phyloP scores from a whole-genome alignment of 2,888 invertebrate species.

The Trichogramma evanescens region DNA sequence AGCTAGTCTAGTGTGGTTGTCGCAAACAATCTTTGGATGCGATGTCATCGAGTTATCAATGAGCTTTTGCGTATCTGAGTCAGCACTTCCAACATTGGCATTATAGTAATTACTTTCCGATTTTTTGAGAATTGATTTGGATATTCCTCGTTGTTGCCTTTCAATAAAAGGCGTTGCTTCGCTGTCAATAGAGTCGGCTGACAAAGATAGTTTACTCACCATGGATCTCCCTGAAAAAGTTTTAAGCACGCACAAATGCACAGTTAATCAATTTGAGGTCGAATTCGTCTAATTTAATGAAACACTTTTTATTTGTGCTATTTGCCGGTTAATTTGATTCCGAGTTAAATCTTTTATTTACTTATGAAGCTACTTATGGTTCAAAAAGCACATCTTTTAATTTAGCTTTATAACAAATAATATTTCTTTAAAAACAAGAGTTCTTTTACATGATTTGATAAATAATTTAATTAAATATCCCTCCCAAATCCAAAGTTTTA shows the following conservation, averaged over 20 bases:
- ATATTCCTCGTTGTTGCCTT: constrained; percentile 53
- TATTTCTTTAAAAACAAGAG: no score
- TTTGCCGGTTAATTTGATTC: no score
- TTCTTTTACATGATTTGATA: no score
- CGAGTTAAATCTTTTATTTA: no score
- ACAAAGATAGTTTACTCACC: constrained; percentile 62
- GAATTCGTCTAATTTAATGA: no score
- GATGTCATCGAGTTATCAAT: constrained; percentile 54
- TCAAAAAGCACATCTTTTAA: no score
- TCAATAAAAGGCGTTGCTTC: constrained; percentile 58
- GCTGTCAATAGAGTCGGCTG: constrained; percentile 64
- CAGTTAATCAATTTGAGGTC: no score
- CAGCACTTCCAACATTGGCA: constrained; percentile 46
- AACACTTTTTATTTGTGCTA: no score
- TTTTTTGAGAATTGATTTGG: constrained; percentile 72
- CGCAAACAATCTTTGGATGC: constrained; percentile 54
- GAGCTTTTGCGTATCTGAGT: constrained; percentile 70
- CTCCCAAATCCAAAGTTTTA: no score
- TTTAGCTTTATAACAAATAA: no score
- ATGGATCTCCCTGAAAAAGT: constrained; percentile 38
- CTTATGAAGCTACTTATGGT: no score
- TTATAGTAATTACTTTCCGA: constrained; percentile 55
- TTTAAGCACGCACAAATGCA: constrained; percentile 16
- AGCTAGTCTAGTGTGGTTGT: constrained; percentile 48
- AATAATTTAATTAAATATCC: no score